These are phyloP conservation scores for Psittacula echo DNA, from an alignment of 2,797 vertebrate species.

Conservation along the genomic window DNA sequence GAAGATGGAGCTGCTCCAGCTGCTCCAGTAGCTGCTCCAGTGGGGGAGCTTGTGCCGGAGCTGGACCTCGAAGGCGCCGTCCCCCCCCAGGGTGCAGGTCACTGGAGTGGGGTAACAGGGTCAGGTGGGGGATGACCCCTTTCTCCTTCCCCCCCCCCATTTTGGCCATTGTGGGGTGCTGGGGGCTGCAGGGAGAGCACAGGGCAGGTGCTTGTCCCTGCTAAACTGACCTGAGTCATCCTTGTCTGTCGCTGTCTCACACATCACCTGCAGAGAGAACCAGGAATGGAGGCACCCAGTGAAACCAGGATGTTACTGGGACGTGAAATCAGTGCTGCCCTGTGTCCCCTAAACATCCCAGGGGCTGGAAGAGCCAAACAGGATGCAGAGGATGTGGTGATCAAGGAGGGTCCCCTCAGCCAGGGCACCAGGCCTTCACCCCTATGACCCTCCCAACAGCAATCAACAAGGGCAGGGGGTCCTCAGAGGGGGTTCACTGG, in stretches of 20 bases:
- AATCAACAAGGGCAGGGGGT: not conserved
- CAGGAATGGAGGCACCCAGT: rapidly evolving
- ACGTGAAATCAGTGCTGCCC: not conserved
- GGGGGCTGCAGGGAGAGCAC: rapidly evolving
- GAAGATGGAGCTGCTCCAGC: slow-evolving; percentile 73
- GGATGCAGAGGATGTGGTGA: not conserved
- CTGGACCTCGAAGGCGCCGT: slow-evolving; percentile 55
- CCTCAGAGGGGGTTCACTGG: not conserved
- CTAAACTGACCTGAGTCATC: slow-evolving; percentile 11
- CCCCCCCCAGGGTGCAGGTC: slow-evolving; percentile 38
- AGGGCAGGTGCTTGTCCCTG: not conserved
- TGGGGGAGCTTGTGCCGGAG: slow-evolving; percentile 38
- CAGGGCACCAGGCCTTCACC: rapidly evolving
- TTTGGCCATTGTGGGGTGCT: not conserved
- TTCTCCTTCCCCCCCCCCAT: not conserved
- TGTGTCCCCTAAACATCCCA: not conserved
- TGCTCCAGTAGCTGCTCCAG: slow-evolving; percentile 72
- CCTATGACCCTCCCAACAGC: not conserved
- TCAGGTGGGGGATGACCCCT: not conserved
- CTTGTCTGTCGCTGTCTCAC: not conserved
- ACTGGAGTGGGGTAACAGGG: slow-evolving; percentile 28
- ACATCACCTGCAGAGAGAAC: slow-evolving; percentile 61
- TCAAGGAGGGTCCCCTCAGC: not conserved
- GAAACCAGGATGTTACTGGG: not conserved
- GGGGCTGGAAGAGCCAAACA: not conserved